These are phyloP conservation scores for Syritta pipiens DNA, from an alignment of 2,888 invertebrate genomes.

Conservation along the genomic window DNA sequence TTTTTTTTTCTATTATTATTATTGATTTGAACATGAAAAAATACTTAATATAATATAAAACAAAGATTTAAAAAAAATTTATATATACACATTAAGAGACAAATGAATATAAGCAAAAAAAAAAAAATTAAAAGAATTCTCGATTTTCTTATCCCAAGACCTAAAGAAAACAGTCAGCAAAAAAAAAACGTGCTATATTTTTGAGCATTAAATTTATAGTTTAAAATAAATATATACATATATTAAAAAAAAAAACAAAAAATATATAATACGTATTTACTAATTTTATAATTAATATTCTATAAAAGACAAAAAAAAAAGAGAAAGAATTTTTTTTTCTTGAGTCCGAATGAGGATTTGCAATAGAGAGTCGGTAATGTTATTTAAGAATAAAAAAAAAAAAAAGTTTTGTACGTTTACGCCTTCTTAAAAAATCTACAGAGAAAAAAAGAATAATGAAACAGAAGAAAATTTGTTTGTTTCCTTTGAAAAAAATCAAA, in stretches of 20 bases:
- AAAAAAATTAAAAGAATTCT: slow-evolving; percentile 18
- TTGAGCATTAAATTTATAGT: slow-evolving; percentile 54
- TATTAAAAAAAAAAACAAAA: slow-evolving; percentile 16
- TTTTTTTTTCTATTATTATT: no score
- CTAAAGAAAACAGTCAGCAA: slow-evolving; percentile 37
- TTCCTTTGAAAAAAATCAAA: not conserved
- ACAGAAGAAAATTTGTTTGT: no score
- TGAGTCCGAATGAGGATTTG: no score
- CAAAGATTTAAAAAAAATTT: slow-evolving; percentile 1
- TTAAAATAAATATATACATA: slow-evolving; percentile 42
- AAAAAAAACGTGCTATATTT: slow-evolving; percentile 63
- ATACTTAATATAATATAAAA: slow-evolving; percentile 3
- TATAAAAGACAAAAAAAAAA: not conserved
- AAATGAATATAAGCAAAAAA: no score
- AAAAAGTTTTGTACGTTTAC: no score
- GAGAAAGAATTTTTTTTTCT: not conserved
- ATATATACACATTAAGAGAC: not conserved
- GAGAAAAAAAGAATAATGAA: not conserved
- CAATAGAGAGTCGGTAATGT: no score
- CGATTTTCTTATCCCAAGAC: slow-evolving; percentile 29
- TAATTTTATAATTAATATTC: no score
- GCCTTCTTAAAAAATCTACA: no score
- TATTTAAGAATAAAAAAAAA: no score
- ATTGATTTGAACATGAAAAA: no score
- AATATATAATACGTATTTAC: not conserved